These are phyloP conservation scores for Bombus polaris DNA, from an alignment of 1,140 invertebrate genomes.

Conservation along the genomic window DNA sequence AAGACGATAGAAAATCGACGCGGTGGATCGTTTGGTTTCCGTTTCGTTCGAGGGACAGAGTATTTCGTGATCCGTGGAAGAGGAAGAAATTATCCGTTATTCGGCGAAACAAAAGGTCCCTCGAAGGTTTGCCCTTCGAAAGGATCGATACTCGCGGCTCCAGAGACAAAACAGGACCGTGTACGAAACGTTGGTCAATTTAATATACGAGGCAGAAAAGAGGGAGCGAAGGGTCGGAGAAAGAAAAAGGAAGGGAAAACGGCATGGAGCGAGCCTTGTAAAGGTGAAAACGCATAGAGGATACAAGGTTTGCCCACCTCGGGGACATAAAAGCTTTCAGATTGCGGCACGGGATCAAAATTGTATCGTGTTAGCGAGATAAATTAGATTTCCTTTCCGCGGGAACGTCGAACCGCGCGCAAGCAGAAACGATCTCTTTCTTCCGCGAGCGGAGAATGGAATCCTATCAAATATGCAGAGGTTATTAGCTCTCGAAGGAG, in stretches of 20 bases:
- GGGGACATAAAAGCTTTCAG: constrained; percentile 61
- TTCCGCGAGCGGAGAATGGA: constrained; percentile 56
- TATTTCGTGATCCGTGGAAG: constrained; percentile 39
- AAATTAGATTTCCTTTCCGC: constrained; percentile 68
- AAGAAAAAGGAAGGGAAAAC: not conserved
- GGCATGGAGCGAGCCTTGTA: not conserved
- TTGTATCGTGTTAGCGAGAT: constrained; percentile 68
- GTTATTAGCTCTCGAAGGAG: constrained; percentile 65
- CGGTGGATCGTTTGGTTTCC: constrained; percentile 27
- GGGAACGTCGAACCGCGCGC: not conserved
- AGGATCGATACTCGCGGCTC: constrained; percentile 61
- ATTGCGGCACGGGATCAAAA: constrained; percentile 66
- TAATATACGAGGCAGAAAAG: constrained; percentile 40
- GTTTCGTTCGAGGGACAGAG: not conserved
- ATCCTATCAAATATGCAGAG: constrained; percentile 71
- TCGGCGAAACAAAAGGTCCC: constrained; percentile 49
- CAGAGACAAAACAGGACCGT: constrained; percentile 23
- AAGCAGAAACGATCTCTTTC: constrained; percentile 53
- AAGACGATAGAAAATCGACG: constrained; percentile 55
- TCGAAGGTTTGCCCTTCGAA: not conserved
- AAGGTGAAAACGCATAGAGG: constrained; percentile 37
- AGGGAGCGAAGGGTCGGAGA: not conserved
- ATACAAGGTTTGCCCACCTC: constrained; percentile 53
- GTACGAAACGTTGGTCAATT: constrained; percentile 62
- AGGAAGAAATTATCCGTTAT: constrained; percentile 68